Evolutionary conservation across 2,113 vertebrate species (phyloP).

Genomic region (Ursus arctos): DNA sequence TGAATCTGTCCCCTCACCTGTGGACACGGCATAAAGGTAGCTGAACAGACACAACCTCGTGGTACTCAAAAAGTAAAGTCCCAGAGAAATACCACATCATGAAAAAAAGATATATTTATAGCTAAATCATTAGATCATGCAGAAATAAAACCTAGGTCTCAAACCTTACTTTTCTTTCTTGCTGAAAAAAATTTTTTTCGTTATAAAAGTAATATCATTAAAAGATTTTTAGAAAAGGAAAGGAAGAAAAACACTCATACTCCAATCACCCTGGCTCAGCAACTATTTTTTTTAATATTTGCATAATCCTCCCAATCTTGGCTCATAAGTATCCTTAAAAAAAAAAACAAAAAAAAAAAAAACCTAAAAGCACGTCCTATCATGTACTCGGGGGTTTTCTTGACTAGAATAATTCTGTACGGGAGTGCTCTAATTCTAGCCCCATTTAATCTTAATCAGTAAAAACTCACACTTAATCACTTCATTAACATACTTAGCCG

Average conservation of each 20-base stretch:
- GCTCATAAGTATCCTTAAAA: slow-evolving; percentile 17
- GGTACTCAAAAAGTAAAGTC: not conserved
- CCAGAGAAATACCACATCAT: not conserved
- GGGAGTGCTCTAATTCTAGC: slow-evolving; percentile 20
- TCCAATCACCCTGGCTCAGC: not conserved
- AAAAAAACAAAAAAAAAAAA: not conserved
- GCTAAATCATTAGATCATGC: not conserved
- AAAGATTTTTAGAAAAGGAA: slow-evolving; percentile 19
- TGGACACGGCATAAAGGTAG: not conserved
- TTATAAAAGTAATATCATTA: slow-evolving; percentile 25
- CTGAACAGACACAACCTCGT: not conserved
- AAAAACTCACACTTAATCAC: slow-evolving; percentile 55
- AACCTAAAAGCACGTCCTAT: not conserved
- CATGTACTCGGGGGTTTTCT: slow-evolving; percentile 14
- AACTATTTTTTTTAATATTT: slow-evolving; percentile 46
- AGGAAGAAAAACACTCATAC: slow-evolving; percentile 21
- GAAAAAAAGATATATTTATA: not conserved
- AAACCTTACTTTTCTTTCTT: slow-evolving; percentile 11
- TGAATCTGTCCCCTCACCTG: not conserved
- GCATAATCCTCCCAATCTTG: slow-evolving; percentile 44
- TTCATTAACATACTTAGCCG: slow-evolving; percentile 31
- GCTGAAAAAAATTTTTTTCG: not conserved
- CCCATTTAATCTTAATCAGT: slow-evolving; percentile 70
- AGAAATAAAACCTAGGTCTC: not conserved
- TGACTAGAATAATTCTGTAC: slow-evolving; percentile 16